Evolutionary conservation across 2,888 invertebrate genomes (phyloP).

Genomic region (Drosophila vallismaia): DNA sequence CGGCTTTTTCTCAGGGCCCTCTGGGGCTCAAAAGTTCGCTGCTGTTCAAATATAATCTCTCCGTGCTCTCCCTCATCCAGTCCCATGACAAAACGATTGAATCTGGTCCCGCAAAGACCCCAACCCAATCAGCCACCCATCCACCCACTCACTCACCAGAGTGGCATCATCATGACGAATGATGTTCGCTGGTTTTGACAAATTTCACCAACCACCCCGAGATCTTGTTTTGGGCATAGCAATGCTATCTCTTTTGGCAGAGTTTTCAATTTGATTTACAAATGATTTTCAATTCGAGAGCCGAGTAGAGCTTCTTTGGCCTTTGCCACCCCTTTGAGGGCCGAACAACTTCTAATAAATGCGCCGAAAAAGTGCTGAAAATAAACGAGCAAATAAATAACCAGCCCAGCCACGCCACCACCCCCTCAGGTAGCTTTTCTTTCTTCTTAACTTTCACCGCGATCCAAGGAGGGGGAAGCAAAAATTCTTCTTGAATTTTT

Average conservation of each 20-base stretch:
- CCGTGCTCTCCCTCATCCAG: neutral
- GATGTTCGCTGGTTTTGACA: conserved; percentile 67
- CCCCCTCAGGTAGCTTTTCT: conserved; percentile 22
- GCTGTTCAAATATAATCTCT: conserved; percentile 52
- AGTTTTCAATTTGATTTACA: conserved; percentile 68
- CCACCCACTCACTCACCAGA: neutral
- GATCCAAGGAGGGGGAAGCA: neutral
- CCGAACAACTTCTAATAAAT: conserved; percentile 67
- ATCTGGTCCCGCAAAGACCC: conserved; percentile 15
- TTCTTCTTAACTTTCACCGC: neutral
- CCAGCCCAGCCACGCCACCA: conserved; percentile 20
- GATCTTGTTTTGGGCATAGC: conserved; percentile 51
- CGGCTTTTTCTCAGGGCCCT: neutral
- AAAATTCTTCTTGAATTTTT: conserved; percentile 39
- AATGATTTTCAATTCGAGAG: conserved; percentile 65
- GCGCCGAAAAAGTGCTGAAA: conserved; percentile 69
- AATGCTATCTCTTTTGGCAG: conserved; percentile 37
- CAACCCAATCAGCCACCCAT: neutral
- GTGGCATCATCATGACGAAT: conserved; percentile 59
- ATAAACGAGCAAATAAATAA: conserved; percentile 77
- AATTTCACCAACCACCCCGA: conserved; percentile 52
- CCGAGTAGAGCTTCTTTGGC: conserved; percentile 6
- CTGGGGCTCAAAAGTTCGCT: conserved; percentile 49
- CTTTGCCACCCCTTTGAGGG: conserved; percentile 31
- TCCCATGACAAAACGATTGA: conserved; percentile 40